Evolutionary conservation across 2,797 vertebrate genomes (phyloP).

Genomic region (Sebastes hubbsi): DNA sequence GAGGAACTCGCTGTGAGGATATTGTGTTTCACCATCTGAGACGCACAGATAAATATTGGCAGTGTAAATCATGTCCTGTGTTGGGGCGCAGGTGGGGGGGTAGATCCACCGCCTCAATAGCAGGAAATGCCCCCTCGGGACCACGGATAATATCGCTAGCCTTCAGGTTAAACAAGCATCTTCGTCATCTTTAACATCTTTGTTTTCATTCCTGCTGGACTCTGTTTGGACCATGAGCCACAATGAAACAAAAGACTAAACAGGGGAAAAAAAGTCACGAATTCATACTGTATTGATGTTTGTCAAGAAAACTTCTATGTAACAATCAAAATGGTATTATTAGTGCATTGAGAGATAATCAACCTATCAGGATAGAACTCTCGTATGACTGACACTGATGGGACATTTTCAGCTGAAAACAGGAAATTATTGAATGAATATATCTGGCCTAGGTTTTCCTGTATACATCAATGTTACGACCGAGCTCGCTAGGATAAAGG

Average conservation of each 20-base stretch:
- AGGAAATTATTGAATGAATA: constrained; percentile 9
- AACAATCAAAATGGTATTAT: not conserved
- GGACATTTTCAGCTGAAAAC: not conserved
- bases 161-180: constrained; percentile 41
- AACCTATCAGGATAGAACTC: not conserved
- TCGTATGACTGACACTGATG: not conserved
- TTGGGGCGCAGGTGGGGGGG: not conserved
- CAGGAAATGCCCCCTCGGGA: constrained; percentile 51
- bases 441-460: not conserved
- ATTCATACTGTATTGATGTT: not conserved
- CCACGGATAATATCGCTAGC: not conserved
- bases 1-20: constrained; percentile 41
- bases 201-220: constrained; percentile 22
- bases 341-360: no score
- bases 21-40: constrained; percentile 47
- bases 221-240: not conserved
- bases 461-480: not conserved
- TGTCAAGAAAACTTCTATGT: not conserved
- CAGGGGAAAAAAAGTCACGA: not conserved
- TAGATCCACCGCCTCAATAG: constrained; percentile 45
- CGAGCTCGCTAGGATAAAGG: no score
- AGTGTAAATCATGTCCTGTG: constrained; percentile 28
- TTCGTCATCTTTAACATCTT: not conserved
- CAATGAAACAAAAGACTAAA: not conserved
- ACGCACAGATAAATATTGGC: constrained; percentile 41